Conservation (phyloP, 2,113 vertebrate species). For the Verasper variegatus region DNA sequence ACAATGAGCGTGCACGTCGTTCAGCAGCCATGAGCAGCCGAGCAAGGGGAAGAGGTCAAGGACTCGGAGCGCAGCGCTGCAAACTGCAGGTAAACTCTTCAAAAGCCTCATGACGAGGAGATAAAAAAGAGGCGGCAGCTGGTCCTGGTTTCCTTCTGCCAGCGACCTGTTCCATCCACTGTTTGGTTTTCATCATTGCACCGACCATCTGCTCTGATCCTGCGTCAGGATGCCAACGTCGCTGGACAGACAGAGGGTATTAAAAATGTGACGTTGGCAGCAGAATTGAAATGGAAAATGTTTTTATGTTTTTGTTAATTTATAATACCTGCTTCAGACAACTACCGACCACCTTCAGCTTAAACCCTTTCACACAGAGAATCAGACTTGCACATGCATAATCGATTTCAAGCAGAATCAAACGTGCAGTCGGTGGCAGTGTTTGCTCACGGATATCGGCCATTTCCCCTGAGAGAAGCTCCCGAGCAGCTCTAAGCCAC, state of each 20-base stretch:
- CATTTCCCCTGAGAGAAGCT: not conserved
- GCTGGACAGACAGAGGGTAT: not conserved
- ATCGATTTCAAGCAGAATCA: conserved; percentile 12
- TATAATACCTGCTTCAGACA: not conserved
- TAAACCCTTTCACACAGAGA: not conserved
- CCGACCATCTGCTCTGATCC: conserved; percentile 27
- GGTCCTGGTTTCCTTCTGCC: conserved; percentile 21
- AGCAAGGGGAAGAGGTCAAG: conserved; percentile 39
- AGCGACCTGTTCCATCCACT: not conserved
- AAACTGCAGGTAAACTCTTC: conserved; percentile 47
- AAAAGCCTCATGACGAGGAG: conserved; percentile 4
- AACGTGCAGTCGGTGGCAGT: not conserved
- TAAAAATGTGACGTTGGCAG: not conserved
- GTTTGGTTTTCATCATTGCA: conserved; percentile 50
- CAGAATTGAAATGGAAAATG: not conserved
- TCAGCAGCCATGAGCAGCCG: not conserved
- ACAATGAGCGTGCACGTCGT: not conserved
- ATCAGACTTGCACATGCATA: not conserved
- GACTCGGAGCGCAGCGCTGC: conserved; percentile 18
- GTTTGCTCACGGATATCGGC: conserved; percentile 19
- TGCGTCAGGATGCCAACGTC: not conserved
- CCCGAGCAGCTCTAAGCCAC: not conserved
- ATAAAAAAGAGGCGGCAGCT: conserved; percentile 53
- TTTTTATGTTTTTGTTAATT: not conserved
- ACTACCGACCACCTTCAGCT: not conserved